phyloP scores from a whole-genome alignment of 2,888 invertebrate genomes.

The Spisula solida region DNA sequence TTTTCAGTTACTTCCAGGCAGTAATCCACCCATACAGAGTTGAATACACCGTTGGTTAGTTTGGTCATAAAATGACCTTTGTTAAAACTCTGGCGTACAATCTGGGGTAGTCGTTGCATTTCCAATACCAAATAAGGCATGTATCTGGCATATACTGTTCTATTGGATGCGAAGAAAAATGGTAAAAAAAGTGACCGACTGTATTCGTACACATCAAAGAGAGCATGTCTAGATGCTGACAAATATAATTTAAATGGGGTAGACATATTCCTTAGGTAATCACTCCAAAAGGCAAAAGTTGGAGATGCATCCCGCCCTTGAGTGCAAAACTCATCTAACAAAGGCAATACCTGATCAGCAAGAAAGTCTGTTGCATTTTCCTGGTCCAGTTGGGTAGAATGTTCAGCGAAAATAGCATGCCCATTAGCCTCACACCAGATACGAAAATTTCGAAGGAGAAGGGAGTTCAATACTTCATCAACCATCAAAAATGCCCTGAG shows the following conservation, averaged over 20 bases:
- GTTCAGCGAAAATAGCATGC: neutral
- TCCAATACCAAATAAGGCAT: neutral
- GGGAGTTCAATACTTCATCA: conserved; percentile 40
- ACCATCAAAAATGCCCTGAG: conserved; percentile 41
- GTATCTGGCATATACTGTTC: neutral
- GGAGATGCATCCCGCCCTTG: conserved; percentile 43
- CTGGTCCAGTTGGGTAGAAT: neutral
- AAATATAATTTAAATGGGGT: conserved; percentile 33
- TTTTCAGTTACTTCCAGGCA: conserved; percentile 16
- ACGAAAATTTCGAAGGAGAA: neutral
- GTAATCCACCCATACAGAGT: conserved; percentile 22
- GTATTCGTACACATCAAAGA: neutral
- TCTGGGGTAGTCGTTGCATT: neutral
- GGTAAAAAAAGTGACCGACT: neutral
- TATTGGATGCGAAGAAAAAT: neutral
- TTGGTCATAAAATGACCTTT: conserved; percentile 13
- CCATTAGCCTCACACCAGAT: neutral
- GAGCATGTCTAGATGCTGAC: conserved; percentile 16
- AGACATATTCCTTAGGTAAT: conserved; percentile 42
- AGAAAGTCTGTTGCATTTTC: conserved; percentile 5
- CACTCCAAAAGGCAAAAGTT: conserved; percentile 51
- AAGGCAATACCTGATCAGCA: neutral
- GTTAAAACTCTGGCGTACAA: too few species aligned
- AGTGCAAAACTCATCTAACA: conserved; percentile 27
- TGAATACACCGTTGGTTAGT: neutral